phyloP scores from a whole-genome alignment of 1,140 invertebrate species.

The Paramacrobiotus metropolitanus region DNA sequence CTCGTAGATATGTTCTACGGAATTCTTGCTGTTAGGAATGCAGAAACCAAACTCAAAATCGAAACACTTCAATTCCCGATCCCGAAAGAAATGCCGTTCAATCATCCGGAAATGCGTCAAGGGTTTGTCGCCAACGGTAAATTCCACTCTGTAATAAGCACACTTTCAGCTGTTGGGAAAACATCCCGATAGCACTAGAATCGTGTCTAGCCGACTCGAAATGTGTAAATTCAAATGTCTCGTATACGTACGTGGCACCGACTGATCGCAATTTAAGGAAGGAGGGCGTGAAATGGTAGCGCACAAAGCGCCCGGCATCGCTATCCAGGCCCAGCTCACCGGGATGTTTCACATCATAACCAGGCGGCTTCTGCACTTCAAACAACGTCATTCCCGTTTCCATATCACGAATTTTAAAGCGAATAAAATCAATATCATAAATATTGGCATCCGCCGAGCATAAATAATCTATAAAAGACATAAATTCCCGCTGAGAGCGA shows the following conservation, averaged over 20 bases:
- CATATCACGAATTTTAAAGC: constrained; percentile 87
- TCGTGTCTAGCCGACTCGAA: too few relatives aligned
- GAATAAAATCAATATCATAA: constrained; percentile 91
- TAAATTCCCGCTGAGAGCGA: too few relatives aligned
- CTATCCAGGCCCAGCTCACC: constrained; percentile 47
- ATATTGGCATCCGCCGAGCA: constrained; percentile 82
- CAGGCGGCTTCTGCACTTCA: constrained; percentile 77
- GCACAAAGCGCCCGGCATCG: constrained; percentile 77
- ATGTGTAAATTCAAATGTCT: too few relatives aligned
- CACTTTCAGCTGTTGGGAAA: too few relatives aligned
- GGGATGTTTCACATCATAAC: constrained; percentile 21
- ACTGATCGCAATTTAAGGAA: constrained; percentile 87
- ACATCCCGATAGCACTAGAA: too few relatives aligned
- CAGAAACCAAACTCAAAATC: constrained; percentile 99
- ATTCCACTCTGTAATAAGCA: constrained; percentile 66
- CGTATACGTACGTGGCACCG: constrained; percentile 59
- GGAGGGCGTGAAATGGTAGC: constrained; percentile 83
- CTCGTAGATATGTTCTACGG: constrained; percentile 97
- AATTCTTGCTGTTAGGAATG: constrained; percentile 88
- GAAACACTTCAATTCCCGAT: constrained; percentile 85
- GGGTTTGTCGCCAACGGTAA: constrained; percentile 67
- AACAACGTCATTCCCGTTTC: constrained; percentile 76
- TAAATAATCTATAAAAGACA: constrained; percentile 75
- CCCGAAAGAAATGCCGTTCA: constrained; percentile 83
- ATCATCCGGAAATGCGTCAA: constrained; percentile 96